Base-by-base conservation (phyloP, 2,888 invertebrate genomes). In the Trissolcus japonicus region DNA sequence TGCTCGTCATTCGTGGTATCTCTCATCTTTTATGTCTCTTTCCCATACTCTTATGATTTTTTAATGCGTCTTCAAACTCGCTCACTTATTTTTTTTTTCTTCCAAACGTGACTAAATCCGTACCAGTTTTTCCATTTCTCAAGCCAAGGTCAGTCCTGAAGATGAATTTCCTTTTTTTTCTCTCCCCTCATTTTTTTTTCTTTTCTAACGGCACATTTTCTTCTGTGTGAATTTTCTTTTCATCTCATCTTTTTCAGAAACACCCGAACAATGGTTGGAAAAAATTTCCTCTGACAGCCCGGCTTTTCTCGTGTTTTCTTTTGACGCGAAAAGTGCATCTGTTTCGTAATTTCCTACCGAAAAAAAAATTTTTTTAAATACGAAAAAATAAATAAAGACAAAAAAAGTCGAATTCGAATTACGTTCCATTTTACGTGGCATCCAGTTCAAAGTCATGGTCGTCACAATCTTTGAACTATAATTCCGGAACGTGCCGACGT, bases 381-480 rank as follows among this genome's bases (percentile, higher is more conserved):
- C n/a, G 1, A 14, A 14, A 11, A 55, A 55, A 43, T 4, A 35
- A 9, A 9, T 25, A 35, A 41, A 11, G 19, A 55, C 46, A 29
- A 21, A 56, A 56, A 35, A 43, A 43, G 4, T 43, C 43, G 14
- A 6, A 14, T 46, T 46, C 11, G 46, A 46, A 16, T 7, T 35
- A 35, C 35, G 35, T 35, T 35, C 35, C 9, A 35, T 35, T 35
- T 35, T 35, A 35, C 14, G 53, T 29, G n/a, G 35, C 51, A 40
- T 59, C 29, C 72, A 81, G 81, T 84, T 84, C 81, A 84, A 83
- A 84, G 83, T 83, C 83, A 83, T 79, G 82, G 81, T 80, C 80
- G 76, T 76, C 77, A 59, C 66, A 78, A 75, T 78, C 69, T 79
- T 66, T 57, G 43, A 51, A 73, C 62, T 66, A 65, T 73, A 57